phyloP scores from a whole-genome alignment of 2,113 vertebrate genomes.

The Parus major region DNA sequence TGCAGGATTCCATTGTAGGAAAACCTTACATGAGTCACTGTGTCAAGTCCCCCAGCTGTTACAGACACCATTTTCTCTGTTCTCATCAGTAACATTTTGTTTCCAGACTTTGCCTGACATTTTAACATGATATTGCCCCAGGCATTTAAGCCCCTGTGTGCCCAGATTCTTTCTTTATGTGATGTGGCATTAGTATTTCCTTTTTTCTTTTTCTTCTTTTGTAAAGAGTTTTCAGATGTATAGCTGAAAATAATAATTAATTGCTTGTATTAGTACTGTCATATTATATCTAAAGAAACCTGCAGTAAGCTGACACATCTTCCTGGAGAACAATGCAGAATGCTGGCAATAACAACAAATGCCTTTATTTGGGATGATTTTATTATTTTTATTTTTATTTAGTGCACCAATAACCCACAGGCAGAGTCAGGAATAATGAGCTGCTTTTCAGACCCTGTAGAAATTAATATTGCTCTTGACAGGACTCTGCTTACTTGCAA shows the following conservation, averaged over 20 bases:
- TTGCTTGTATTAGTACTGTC: background rate
- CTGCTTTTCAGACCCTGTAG: background rate
- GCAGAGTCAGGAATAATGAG: background rate
- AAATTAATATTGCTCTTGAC: conserved; percentile 10
- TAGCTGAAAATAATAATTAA: background rate
- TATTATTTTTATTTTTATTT: background rate
- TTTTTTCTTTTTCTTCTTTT: background rate
- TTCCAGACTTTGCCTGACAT: background rate
- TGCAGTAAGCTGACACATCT: background rate
- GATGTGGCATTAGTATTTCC: background rate
- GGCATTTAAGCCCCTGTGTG: background rate
- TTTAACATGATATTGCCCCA: background rate
- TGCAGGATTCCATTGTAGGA: background rate
- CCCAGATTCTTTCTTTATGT: background rate
- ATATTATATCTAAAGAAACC: background rate
- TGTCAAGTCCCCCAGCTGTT: background rate
- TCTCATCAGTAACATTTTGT: background rate
- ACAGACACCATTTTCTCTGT: background rate
- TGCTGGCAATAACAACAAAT: background rate
- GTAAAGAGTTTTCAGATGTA: background rate
- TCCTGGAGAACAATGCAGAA: background rate
- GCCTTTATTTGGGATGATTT: background rate
- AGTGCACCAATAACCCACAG: background rate
- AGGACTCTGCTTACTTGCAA: background rate
- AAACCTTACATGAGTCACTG: background rate